phyloP scores from a whole-genome alignment of 2,797 vertebrate species.

The Eupleurogrammus muticus region DNA sequence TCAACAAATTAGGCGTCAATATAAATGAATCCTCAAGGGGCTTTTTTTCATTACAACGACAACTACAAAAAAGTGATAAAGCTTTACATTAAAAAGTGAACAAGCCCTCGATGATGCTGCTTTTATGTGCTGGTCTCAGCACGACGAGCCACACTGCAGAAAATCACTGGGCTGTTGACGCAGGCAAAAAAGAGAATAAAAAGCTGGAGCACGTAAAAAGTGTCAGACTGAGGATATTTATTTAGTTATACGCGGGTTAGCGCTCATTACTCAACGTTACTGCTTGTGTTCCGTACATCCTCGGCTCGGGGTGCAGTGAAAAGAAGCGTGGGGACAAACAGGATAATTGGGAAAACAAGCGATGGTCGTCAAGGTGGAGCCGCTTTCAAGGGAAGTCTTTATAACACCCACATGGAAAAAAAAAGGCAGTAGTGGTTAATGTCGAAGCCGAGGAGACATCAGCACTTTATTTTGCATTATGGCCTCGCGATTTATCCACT shows the following conservation, averaged over 20 bases:
- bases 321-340: conserved; percentile 15
- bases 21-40: conserved; percentile 31
- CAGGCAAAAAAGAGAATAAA: conserved; percentile 54
- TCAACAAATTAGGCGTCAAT: conserved; percentile 20
- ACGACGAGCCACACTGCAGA: conserved; percentile 56
- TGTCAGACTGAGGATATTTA: conserved; percentile 61
- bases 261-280: conserved; percentile 68
- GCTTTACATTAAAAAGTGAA: conserved; percentile 33
- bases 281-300: conserved; percentile 43
- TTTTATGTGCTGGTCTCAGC: conserved; percentile 70
- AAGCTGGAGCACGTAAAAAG: conserved; percentile 59
- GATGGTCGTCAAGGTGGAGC: conserved; percentile 3
- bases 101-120: conserved; percentile 17
- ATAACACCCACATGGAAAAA: conserved; percentile 9
- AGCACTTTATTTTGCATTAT: conserved; percentile 23
- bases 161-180: conserved; percentile 60
- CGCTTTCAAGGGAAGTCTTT: conserved; percentile 38
- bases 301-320: not conserved
- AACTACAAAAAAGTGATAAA: conserved; percentile 23
- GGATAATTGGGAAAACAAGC: conserved; percentile 22
- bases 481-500: conserved; percentile 10
- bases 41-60: conserved; percentile 26
- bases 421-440: conserved; percentile 26
- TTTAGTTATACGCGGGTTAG: conserved; percentile 57
- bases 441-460: conserved; percentile 37